Conservation (phyloP, 2,113 vertebrate species). For the Ondatra zibethicus region DNA sequence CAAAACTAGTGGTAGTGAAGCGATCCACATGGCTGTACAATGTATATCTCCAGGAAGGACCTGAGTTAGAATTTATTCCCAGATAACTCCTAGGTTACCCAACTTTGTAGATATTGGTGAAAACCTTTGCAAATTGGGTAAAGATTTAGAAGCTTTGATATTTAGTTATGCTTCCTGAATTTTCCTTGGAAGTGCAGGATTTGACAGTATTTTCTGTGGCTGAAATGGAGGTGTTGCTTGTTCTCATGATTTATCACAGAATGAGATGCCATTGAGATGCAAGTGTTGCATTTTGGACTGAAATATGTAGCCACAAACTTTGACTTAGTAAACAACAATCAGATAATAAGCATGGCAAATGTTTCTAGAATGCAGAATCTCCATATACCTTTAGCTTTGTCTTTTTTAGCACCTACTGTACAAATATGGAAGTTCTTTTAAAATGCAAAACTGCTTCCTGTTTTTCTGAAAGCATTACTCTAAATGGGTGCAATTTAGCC, state of each 20-base stretch:
- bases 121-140: not conserved
- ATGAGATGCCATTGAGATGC: not conserved
- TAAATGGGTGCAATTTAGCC: conserved; percentile 41
- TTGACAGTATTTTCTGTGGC: not conserved
- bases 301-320: conserved; percentile 1
- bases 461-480: conserved; percentile 49
- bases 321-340: not conserved
- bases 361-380: not conserved
- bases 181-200: conserved; percentile 1
- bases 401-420: not conserved
- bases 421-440: conserved; percentile 39
- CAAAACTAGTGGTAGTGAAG: not conserved
- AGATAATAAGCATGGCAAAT: not conserved
- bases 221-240: not conserved
- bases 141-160: not conserved
- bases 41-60: not conserved
- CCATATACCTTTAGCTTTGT: not conserved
- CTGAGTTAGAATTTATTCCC: not conserved
- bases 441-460: not conserved
- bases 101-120: not conserved
- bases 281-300: not conserved
- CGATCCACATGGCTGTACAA: no score
- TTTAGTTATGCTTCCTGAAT: not conserved
- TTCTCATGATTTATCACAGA: not conserved
- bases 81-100: not conserved